Evolutionary conservation across 1,140 invertebrate species (phyloP).

Genomic region (Himalopsyche phryganea): DNA sequence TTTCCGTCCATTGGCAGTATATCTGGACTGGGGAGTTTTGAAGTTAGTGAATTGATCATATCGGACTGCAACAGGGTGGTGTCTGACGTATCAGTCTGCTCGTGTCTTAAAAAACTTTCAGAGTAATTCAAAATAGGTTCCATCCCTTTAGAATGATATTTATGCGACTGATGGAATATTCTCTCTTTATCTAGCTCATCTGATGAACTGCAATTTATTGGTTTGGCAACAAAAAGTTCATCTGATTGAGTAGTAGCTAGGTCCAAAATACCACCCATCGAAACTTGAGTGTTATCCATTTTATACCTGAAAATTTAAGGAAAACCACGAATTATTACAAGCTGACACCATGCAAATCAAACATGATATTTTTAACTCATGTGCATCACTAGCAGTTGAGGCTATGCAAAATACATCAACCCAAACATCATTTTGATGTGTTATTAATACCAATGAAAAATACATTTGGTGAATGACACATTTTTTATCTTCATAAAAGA

Average conservation of each 20-base stretch:
- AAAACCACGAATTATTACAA: no score
- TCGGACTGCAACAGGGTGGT: background rate
- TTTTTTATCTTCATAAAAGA: no score
- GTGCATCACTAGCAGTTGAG: no score
- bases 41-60: background rate
- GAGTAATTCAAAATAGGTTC: background rate
- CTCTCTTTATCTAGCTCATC: background rate
- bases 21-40: constrained; percentile 12
- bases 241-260: constrained; percentile 20
- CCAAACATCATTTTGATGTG: no score
- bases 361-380: no score
- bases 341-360: no score
- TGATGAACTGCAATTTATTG: constrained; percentile 9
- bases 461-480: no score
- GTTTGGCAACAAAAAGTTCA: constrained; percentile 12
- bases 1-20: constrained; percentile 8
- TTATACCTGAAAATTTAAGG: no score
- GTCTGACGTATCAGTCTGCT: constrained; percentile 2
- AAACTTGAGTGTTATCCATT: constrained; percentile 19
- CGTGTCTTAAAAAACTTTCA: background rate
- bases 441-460: no score
- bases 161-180: constrained; percentile 1
- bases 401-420: no score
- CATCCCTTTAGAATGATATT: constrained; percentile 1
- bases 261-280: constrained; percentile 29